Evolutionary conservation across 2,113 vertebrate genomes (phyloP).

Genomic region (Raja brachyura): DNA sequence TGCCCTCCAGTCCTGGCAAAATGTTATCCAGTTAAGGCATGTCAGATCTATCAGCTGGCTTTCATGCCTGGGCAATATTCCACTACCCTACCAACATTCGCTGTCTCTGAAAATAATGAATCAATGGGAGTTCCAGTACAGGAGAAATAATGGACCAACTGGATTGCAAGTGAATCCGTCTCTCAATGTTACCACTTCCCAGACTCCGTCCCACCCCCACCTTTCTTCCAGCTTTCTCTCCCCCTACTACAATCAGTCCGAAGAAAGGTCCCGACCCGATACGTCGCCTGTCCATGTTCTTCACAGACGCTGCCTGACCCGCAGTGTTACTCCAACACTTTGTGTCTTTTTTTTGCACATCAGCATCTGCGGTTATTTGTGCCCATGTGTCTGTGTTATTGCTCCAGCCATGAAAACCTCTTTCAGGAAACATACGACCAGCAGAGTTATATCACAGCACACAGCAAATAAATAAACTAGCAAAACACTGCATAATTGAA

Average conservation of each 20-base stretch:
- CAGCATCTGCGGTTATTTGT: no score
- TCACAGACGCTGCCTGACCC: no score
- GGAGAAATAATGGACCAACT: background rate
- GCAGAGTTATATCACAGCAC: background rate
- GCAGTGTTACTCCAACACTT: no score
- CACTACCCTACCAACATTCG: background rate
- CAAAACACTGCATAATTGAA: background rate
- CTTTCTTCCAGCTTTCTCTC: no score
- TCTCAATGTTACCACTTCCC: no score
- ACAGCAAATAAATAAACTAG: background rate
- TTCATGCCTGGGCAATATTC: background rate
- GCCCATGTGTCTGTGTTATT: background rate
- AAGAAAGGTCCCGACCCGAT: no score
- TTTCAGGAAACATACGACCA: background rate
- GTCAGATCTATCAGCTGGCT: background rate
- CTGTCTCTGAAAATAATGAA: background rate
- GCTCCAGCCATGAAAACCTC: background rate
- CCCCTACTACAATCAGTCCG: no score
- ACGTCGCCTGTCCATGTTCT: no score
- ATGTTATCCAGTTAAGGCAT: background rate
- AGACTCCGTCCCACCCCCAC: no score
- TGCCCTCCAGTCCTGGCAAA: no score
- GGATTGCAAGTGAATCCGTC: background rate
- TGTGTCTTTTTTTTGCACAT: no score
- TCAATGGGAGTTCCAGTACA: background rate